Evolutionary conservation across 2,113 vertebrate species (phyloP).

Genomic region (Ivindomyrus marchei): DNA sequence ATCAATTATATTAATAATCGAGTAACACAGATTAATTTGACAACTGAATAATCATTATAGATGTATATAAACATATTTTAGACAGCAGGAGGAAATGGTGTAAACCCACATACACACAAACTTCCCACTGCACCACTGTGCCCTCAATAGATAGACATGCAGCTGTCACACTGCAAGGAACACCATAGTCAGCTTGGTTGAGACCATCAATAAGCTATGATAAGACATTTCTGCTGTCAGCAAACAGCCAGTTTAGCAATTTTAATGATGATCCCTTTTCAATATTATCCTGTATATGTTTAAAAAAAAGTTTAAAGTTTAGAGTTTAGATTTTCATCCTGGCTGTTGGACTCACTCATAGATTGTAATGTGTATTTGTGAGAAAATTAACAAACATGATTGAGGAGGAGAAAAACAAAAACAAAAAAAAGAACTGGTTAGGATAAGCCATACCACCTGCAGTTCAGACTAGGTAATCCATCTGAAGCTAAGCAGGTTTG

Average conservation of each 20-base stretch:
- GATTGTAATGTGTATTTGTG: neutral
- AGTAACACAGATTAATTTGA: neutral
- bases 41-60: neutral
- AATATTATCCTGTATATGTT: neutral
- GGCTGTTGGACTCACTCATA: too few relatives aligned
- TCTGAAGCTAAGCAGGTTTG: too few relatives aligned
- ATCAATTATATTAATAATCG: neutral
- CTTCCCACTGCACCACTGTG: too few relatives aligned
- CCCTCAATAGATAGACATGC: neutral
- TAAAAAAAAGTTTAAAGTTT: neutral
- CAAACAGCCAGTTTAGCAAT: neutral
- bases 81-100: neutral
- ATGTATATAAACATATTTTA: neutral
- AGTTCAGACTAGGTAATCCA: neutral
- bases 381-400: neutral
- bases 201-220: neutral
- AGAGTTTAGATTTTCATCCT: neutral
- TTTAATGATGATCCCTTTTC: neutral
- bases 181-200: neutral
- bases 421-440: neutral
- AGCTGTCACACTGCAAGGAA: neutral
- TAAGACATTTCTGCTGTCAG: neutral
- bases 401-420: neutral
- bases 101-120: neutral
- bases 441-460: neutral